A percentile compares a stretch with the other conserved stretches of the same genome.
Conservation (phyloP, 2,797 vertebrate species). For the Microctenopoma stevenorrisi region DNA sequence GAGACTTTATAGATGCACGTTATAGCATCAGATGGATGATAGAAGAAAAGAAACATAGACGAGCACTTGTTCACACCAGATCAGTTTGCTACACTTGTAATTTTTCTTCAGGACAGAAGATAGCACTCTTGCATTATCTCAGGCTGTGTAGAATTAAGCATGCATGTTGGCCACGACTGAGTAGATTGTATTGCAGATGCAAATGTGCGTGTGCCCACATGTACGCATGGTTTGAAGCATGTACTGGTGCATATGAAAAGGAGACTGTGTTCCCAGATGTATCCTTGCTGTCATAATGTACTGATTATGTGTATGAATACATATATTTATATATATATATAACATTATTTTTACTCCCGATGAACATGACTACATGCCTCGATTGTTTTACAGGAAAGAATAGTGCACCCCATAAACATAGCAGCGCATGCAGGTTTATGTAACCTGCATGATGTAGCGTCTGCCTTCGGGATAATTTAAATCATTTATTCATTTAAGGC, state of each 20-base stretch:
- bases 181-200: slow-evolving; percentile 27
- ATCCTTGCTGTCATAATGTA: slow-evolving; percentile 13
- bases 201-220: slow-evolving; percentile 8
- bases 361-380: slow-evolving; percentile 21
- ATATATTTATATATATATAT: slow-evolving; percentile 1
- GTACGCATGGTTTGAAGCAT: slow-evolving; percentile 1
- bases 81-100: slow-evolving; percentile 66
- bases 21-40: slow-evolving; percentile 9
- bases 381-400: slow-evolving; percentile 13
- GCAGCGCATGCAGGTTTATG: slow-evolving; percentile 33
- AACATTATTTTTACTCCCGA: slow-evolving; percentile 7
- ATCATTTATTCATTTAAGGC: slow-evolving; percentile 61
- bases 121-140: slow-evolving; percentile 62
- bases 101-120: slow-evolving; percentile 61
- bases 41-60: slow-evolving; percentile 10
- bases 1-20: slow-evolving; percentile 37
- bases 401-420: slow-evolving; percentile 17
- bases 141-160: slow-evolving; percentile 17
- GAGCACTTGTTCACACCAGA: slow-evolving; percentile 55
- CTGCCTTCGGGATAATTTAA: slow-evolving; percentile 51
- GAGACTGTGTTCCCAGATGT: slow-evolving; percentile 15
- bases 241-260: slow-evolving; percentile 18
- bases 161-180: slow-evolving; percentile 28
- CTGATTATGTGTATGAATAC: slow-evolving; percentile 14
- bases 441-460: slow-evolving; percentile 51